Percentiles rank a stretch among this genome's conserved stretches.
These are phyloP conservation scores for Cheilosia variabilis DNA, from an alignment of 2,888 invertebrate species.

Conservation along the genomic window DNA sequence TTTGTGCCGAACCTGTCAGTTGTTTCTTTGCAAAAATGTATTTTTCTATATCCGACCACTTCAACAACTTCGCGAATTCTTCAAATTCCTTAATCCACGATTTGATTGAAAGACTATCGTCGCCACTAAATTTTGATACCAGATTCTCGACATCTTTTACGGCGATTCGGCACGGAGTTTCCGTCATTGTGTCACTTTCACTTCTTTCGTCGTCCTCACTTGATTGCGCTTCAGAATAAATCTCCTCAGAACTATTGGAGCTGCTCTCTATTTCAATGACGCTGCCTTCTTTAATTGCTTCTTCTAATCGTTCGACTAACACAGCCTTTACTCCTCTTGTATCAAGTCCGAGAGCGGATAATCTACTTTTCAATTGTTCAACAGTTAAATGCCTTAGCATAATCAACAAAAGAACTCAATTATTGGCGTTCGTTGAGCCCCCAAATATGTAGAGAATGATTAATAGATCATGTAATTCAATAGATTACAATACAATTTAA, in stretches of 20 bases:
- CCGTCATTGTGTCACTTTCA: background rate
- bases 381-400: too few species aligned
- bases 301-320: background rate
- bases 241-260: background rate
- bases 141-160: slow-evolving; percentile 20
- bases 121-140: slow-evolving; percentile 25
- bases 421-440: too few species aligned
- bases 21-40: slow-evolving; percentile 26
- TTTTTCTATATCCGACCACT: slow-evolving; percentile 19
- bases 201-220: background rate
- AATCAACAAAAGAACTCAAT: too few species aligned
- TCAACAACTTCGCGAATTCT: slow-evolving; percentile 19
- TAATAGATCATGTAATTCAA: too few species aligned
- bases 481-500: too few species aligned
- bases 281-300: background rate
- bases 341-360: background rate
- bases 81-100: slow-evolving; percentile 15
- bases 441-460: too few species aligned
- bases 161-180: background rate
- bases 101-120: slow-evolving; percentile 9
- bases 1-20: slow-evolving; percentile 3
- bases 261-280: background rate
- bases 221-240: background rate
- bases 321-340: background rate
- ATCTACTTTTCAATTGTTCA: background rate